Conservation (phyloP, 2,113 vertebrate species). For the Lasiurus borealis region DNA sequence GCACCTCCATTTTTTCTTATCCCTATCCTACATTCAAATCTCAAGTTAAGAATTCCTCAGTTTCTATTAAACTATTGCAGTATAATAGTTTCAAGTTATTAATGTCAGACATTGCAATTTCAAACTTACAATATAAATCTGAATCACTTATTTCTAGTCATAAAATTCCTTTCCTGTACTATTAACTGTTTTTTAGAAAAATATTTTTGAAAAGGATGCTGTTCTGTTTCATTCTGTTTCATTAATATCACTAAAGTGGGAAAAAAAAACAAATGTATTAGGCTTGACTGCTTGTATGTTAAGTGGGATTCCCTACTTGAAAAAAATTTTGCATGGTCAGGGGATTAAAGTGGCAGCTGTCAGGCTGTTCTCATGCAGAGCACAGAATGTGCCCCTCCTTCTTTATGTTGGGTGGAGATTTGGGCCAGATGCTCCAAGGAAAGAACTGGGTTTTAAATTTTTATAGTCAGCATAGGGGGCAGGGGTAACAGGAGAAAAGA, state of each 20-base stretch:
- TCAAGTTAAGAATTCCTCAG: neutral
- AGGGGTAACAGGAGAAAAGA: conserved; percentile 65
- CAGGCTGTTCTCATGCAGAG: conserved; percentile 75
- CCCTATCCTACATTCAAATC: neutral
- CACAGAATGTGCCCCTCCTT: conserved; percentile 76
- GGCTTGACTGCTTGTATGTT: conserved; percentile 80
- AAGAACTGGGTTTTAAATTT: conserved; percentile 81
- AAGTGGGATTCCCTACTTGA: conserved; percentile 85
- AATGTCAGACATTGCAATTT: neutral
- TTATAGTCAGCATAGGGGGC: conserved; percentile 76
- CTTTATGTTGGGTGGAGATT: conserved; percentile 79
- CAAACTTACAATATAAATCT: neutral
- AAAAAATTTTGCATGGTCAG: conserved; percentile 85
- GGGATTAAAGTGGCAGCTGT: conserved; percentile 85
- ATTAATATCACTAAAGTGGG: conserved; percentile 76
- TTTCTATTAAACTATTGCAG: neutral
- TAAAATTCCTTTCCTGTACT: neutral
- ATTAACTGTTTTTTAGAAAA: conserved; percentile 62
- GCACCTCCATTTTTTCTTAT: neutral
- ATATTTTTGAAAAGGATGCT: neutral
- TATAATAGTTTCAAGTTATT: neutral
- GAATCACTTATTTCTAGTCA: neutral
- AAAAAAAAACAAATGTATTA: conserved; percentile 72
- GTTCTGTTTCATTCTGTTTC: conserved; percentile 71
- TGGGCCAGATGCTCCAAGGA: conserved; percentile 86